Percentiles rank a stretch among this genome's conserved stretches.
Evolutionary conservation across 2,113 vertebrate species (phyloP).

Genomic region (Gadus macrocephalus): DNA sequence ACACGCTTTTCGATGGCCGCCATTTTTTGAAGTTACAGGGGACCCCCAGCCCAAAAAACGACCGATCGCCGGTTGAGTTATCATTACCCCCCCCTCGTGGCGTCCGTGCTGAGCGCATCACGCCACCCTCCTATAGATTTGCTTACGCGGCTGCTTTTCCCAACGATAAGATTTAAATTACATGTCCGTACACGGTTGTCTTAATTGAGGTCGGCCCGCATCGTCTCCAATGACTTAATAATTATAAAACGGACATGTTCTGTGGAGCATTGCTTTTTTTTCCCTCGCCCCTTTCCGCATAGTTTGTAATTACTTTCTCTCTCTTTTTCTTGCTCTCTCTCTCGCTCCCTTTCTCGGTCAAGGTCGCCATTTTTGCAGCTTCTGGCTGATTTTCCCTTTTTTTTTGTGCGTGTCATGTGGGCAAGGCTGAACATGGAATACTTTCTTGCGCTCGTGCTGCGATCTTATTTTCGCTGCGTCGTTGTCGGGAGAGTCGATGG

Average conservation of each 20-base stretch:
- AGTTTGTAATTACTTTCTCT: conserved; percentile 46
- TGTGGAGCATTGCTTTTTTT: conserved; percentile 24
- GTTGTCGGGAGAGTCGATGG: conserved; percentile 2
- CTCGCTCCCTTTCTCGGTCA: conserved; percentile 11
- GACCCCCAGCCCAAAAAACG: conserved; percentile 29
- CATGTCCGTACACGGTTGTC: conserved; percentile 58
- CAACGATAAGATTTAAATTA: conserved; percentile 60
- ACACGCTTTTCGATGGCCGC: too few relatives aligned
- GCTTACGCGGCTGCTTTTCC: conserved; percentile 56
- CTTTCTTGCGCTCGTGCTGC: conserved; percentile 32
- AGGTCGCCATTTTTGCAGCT: conserved; percentile 34
- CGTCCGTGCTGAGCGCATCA: conserved; percentile 37
- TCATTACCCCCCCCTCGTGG: conserved; percentile 55
- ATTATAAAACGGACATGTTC: conserved; percentile 55
- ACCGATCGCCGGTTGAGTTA: conserved; percentile 46
- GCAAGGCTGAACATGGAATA: conserved; percentile 17
- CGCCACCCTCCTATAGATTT: conserved; percentile 44
- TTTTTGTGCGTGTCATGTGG: neutral
- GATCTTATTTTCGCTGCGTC: conserved; percentile 32
- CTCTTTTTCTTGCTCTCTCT: neutral
- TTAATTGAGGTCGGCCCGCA: conserved; percentile 64
- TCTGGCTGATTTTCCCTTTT: conserved; percentile 18
- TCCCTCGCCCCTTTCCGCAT: conserved; percentile 19
- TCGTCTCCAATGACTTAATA: conserved; percentile 53
- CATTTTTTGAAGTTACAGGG: conserved; percentile 5